Conservation (phyloP, 2,888 invertebrate genomes). For the Plemyria rubiginata region DNA sequence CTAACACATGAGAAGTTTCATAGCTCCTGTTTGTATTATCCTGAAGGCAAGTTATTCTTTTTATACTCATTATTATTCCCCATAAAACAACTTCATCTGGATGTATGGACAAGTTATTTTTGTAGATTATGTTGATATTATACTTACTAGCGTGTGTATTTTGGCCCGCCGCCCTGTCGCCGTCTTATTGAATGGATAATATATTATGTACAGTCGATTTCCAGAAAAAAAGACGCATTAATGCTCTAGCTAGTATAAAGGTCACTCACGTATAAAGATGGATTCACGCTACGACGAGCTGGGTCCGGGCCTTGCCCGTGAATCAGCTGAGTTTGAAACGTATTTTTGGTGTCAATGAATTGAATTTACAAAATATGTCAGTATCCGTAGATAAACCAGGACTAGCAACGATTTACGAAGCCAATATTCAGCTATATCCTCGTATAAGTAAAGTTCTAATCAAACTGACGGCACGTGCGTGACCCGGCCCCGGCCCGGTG, state of each 20-base stretch:
- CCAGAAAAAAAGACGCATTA: conserved; percentile 4
- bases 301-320: too few relatives aligned
- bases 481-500: too few relatives aligned
- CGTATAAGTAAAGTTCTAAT: too few relatives aligned
- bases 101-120: conserved; percentile 4
- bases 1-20: background rate
- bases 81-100: conserved; percentile 6
- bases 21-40: conserved; percentile 1
- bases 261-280: conserved; percentile 5
- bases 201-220: conserved; percentile 10
- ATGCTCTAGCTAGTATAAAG: background rate
- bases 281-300: background rate
- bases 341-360: too few relatives aligned
- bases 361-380: too few relatives aligned
- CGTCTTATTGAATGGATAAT: conserved; percentile 8
- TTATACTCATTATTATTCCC: background rate
- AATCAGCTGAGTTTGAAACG: too few relatives aligned
- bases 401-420: too few relatives aligned
- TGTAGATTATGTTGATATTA: conserved; percentile 1
- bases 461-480: too few relatives aligned
- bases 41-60: background rate
- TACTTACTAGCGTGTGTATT: conserved; percentile 5
- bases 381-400: too few relatives aligned
- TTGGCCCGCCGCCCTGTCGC: conserved; percentile 27
- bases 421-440: too few relatives aligned